A percentile compares a stretch with the other conserved stretches of the same genome.
Evolutionary conservation across 2,888 invertebrate species (phyloP).

Genomic region (Candidula unifasciata): DNA sequence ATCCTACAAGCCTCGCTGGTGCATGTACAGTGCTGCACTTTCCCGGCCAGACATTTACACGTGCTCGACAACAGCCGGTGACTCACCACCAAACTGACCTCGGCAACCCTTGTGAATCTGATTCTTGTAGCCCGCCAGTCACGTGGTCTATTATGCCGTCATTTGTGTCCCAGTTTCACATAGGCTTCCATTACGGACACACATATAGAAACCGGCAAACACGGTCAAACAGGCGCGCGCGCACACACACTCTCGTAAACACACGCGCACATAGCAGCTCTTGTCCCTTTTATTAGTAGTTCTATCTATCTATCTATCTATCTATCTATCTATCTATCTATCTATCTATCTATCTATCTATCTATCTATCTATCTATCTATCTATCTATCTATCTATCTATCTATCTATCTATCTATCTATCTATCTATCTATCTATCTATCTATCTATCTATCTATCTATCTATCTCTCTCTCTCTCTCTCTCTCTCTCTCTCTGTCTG

Average conservation of each 20-base stretch:
- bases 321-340: conserved; percentile 22
- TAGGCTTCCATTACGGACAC: too few relatives aligned
- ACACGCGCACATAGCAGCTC: not conserved
- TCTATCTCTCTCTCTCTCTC: too few relatives aligned
- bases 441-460: too few relatives aligned
- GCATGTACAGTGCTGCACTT: conserved; percentile 8
- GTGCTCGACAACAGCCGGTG: conserved; percentile 24
- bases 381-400: not conserved
- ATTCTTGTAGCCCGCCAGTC: conserved; percentile 14
- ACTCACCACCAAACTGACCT: conserved; percentile 27
- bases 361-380: not conserved
- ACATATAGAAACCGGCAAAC: too few relatives aligned
- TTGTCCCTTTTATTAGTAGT: conserved; percentile 23
- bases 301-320: conserved; percentile 27
- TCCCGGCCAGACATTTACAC: not conserved
- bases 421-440: not conserved
- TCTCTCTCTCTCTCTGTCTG: not conserved
- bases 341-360: not conserved
- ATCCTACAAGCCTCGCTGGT: not conserved
- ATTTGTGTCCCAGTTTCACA: not conserved
- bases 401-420: not conserved
- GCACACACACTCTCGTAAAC: too few relatives aligned
- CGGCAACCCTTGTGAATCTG: not conserved
- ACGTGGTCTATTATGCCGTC: not conserved
- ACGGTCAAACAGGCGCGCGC: too few relatives aligned